phyloP scores from a whole-genome alignment of 2,888 invertebrate genomes.

The Drosophila yooni region DNA sequence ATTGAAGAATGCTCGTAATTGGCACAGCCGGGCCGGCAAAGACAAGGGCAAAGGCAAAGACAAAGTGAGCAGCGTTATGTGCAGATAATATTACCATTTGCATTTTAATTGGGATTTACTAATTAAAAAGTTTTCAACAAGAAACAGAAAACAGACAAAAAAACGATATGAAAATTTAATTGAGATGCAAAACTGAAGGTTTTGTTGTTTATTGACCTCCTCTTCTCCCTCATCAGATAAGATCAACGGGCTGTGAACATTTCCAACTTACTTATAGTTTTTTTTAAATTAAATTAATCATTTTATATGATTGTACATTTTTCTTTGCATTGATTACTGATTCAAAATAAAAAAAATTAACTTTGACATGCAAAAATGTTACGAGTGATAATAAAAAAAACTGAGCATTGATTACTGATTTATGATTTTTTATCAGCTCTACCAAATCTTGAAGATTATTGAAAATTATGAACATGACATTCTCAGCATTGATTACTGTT shows the following conservation, averaged over 20 bases:
- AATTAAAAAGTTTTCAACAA: conserved; percentile 70
- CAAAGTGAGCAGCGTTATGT: conserved; percentile 29
- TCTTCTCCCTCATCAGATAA: conserved; percentile 5
- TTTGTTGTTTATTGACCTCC: conserved; percentile 2
- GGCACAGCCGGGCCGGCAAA: conserved; percentile 35
- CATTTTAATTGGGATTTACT: conserved; percentile 75
- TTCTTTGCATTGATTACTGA: not conserved
- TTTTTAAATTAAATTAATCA: not conserved
- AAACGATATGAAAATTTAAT: conserved; percentile 35
- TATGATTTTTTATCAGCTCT: not conserved
- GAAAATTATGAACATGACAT: not conserved
- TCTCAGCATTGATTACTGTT: not conserved
- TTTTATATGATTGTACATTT: not conserved
- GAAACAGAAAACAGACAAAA: conserved; percentile 8
- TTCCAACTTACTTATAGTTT: not conserved
- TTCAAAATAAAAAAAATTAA: not conserved
- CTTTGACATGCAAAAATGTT: not conserved
- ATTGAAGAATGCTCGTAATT: conserved; percentile 67
- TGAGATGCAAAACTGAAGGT: conserved; percentile 14
- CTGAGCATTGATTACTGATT: not conserved
- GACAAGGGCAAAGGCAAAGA: not conserved
- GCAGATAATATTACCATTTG: conserved; percentile 68
- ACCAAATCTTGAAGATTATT: not conserved
- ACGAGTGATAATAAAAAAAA: no score
- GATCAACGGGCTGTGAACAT: not conserved